Base-by-base conservation (phyloP, 2,797 vertebrate genomes). In the Schizothorax lantsangensis region DNA sequence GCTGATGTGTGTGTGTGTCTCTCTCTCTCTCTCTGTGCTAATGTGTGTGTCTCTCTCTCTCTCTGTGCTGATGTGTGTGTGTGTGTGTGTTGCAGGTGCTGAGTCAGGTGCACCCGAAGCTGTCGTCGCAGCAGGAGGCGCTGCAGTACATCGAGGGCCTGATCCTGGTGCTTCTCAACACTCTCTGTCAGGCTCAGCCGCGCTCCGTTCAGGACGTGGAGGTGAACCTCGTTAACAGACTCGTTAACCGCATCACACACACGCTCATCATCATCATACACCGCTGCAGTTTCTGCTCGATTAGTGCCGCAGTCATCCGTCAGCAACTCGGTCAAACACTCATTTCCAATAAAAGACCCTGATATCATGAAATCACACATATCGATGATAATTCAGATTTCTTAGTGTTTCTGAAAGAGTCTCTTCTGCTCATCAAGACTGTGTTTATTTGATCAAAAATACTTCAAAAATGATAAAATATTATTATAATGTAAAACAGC, bases 121-220 rank as follows among this genome's bases (percentile, higher is more conserved):
- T 99, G 91, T 96, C 96, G 26, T 98, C 97, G 91, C 97, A 97
- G 92, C 97, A 97, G 94, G 97, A 98, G 93, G 98, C 98, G 0
- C 95, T 99, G 91, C 97, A 99, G 91, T 98, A 99, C 91, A 97
- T 99, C 75, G 98, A 99, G 93, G 97, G 98, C 93, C 95, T 99
- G 93, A 98, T 99, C 93, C 95, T 99, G 86, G 97, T 98, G 4
- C 94, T 99, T 91, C 94, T 99, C 91, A 98, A 96, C 94, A 98
- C 97, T 96, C 89, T 99, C 72, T 99, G 98, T 93, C 97, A 98
- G 93, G 97, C 97, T 83, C 98, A 98, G 73, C 98, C 98, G 1
- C 97, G 97, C 92, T 97, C 95, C 30, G 97, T 96, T 85, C 97
- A 97, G 94, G 98, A 99, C 92, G 97, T 97, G 90, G 97, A 96